Base-by-base conservation (phyloP, 1,140 invertebrate species). In the Caenorhabditis latens region DNA sequence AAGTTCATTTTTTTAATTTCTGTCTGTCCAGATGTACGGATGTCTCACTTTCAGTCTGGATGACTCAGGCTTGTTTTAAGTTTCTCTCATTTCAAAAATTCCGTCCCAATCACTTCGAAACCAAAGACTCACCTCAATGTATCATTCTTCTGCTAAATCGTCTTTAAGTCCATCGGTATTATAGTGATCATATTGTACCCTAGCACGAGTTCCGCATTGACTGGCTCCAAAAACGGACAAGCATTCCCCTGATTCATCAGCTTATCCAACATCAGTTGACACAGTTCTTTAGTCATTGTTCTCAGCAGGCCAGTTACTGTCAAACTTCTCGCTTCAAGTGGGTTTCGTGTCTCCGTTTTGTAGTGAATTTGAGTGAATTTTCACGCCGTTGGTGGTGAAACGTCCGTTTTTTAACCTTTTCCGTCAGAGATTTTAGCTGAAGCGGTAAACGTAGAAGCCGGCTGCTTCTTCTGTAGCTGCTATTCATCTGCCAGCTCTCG, bases 141-240 rank as follows among this genome's bases (percentile, higher is more conserved):
- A 4, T 84, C 84, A 50, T 63, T 63, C 55, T 83, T 88, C 19
- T 84, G 43, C 40, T 83, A 19, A 65, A 88, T 88, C 13, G 87
- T 88, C 42, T 46, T 67, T 58, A 88, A 58, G 50, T 88, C 84
- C 16, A 88, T 88, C n/a, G 87, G 87, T 2, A 85, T 88, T 8
- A 9, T 9, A 21, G 85, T 88, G 8, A 88, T n/a, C 24, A 58
- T 63, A 8, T 71, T 58, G 24, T 85, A 88, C 4, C 40, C 50
- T 9, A 75, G 83, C 1, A 88, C 83, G 53, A 79, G 19, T 42
- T 88, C 53, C 11, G 48, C 9, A 53, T 88, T 84, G 42, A 88
- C 87, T 3, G 87, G 87, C 55, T 84, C 83, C 11, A 88, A 9
- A 58, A 88, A 88, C 6, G 87, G 84, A 4, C 13, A 14, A n/a